Evolutionary conservation across 37 sponge, comb jelly and placozoan genomes (phyloP), one percentile per base, ranked within the genome.

Genomic region (Cliona cf. orientalis): DNA sequence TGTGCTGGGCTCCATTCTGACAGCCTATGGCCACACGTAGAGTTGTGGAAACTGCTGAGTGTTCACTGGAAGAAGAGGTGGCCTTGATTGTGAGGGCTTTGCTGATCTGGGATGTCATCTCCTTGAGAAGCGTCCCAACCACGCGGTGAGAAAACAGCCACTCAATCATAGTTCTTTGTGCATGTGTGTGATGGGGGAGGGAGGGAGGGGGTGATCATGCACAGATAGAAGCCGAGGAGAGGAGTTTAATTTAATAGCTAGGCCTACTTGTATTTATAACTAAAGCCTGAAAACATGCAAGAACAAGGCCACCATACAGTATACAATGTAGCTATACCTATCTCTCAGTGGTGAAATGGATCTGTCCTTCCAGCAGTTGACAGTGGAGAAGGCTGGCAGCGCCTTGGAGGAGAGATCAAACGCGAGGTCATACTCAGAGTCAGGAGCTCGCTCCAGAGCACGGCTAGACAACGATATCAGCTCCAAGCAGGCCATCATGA

Each of bases 301-400:
- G n/a, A 11, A 49, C 55, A 49, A 49, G 17, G 55, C 26, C 23
- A 28, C 9, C 9, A 26, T 9, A 26, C 9, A 3, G 59, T 35
- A 66, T 36, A 66, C 5, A 66, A 66, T 2, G 66, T 31, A 21
- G 37, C 37, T 5, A 17, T 32, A 87, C 87, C 87, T 87, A 61
- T 87, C 87, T 40, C 87, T 80, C 21, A 87, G 80, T 21, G 87
- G 81, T 19, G 65, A 44, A 35, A 78, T 74, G 36, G 43, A 34
- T 22, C 23, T 79, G 12, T 38, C 19, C 44, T 80, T 22, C 80
- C 75, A 62, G 19, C 43, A 33, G 14, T 56, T 43, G 1, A 26
- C 4, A n/a, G 42, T 59, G 31, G 25, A 32, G 23, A 67, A 25
- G 14, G 46, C 46, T 0, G 69, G 71, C 21, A 58, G 33, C 4